These are phyloP conservation scores for Fukomys damarensis DNA, from an alignment of 2,113 vertebrate genomes.

Conservation along the genomic window DNA sequence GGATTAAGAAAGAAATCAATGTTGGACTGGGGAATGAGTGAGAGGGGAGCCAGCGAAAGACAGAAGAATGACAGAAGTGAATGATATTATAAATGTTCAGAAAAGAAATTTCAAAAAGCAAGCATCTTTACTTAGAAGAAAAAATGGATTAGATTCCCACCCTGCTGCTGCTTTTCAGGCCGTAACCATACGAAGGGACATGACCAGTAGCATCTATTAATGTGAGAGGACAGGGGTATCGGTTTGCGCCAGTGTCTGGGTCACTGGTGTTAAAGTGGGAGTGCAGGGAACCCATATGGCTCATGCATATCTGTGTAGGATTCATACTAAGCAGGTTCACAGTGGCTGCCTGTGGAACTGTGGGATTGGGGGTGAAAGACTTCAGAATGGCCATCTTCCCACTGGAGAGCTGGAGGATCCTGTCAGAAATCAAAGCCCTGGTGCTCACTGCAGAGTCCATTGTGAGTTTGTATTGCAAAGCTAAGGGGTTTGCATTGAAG, in stretches of 20 bases:
- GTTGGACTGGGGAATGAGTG: neutral
- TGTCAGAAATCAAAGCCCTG: neutral
- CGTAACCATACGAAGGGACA: neutral
- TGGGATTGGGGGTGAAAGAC: neutral
- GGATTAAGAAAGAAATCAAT: neutral
- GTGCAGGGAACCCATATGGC: neutral
- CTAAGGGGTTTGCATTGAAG: neutral
- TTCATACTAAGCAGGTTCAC: neutral
- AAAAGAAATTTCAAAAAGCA: neutral
- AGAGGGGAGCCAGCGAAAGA: neutral
- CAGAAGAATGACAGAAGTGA: neutral
- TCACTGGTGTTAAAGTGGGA: neutral
- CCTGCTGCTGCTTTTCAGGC: neutral
- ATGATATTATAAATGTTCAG: neutral
- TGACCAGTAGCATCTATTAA: neutral
- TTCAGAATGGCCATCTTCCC: neutral
- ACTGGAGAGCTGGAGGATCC: neutral
- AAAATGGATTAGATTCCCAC: neutral
- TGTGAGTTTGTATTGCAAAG: neutral
- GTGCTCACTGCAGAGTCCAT: neutral
- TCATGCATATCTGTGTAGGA: neutral
- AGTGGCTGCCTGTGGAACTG: neutral
- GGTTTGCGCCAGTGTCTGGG: neutral
- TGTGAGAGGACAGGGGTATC: too few relatives aligned
- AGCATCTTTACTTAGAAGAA: neutral